Conservation (phyloP, 2,888 invertebrate species). For the Cheilosia variabilis region DNA sequence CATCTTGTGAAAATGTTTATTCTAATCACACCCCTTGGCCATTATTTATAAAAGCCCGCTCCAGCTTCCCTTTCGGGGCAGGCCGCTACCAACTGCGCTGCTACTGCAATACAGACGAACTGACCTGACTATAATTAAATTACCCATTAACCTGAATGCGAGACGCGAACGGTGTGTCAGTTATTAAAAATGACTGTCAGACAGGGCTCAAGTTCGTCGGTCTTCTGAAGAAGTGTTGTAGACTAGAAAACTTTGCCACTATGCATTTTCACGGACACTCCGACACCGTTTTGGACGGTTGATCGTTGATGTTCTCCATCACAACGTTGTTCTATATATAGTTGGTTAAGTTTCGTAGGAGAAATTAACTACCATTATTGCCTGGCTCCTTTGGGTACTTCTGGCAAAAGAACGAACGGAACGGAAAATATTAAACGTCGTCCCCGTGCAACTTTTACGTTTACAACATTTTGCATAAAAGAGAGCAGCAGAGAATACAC, state of each 20-base stretch:
- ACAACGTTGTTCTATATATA: constrained; percentile 5
- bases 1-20: constrained; percentile 21
- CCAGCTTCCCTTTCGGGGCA: background rate
- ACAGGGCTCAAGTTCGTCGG: constrained; percentile 50
- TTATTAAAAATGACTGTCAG: constrained; percentile 61
- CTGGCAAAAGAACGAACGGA: constrained; percentile 1
- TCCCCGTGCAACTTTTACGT: constrained; percentile 37
- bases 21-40: constrained; percentile 26
- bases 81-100: background rate
- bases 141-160: constrained; percentile 43
- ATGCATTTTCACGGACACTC: constrained; percentile 29
- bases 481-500: constrained; percentile 13
- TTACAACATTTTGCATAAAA: constrained; percentile 50
- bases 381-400: background rate
- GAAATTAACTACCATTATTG: constrained; percentile 61
- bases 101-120: constrained; percentile 16
- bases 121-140: constrained; percentile 47
- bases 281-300: background rate
- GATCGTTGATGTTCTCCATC: too few species aligned
- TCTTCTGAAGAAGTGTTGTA: constrained; percentile 20
- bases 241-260: constrained; percentile 23
- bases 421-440: background rate
- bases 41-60: background rate
- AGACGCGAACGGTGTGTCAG: constrained; percentile 12
- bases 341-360: constrained; percentile 32